These are phyloP conservation scores for Myotis lucifugus DNA, from an alignment of 2,113 vertebrate species.

Conservation along the genomic window DNA sequence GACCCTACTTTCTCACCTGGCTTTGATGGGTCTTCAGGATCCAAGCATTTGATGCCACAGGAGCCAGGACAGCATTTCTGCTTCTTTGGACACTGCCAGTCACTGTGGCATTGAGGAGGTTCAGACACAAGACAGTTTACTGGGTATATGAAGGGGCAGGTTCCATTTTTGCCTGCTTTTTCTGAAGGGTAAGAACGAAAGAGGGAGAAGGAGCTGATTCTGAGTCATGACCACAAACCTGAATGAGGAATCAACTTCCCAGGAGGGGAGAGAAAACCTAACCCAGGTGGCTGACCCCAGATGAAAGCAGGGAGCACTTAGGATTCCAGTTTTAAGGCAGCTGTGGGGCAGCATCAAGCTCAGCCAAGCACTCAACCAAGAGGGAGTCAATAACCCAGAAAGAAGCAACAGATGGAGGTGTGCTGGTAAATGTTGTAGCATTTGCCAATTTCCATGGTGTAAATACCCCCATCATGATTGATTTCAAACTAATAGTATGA, in stretches of 20 bases:
- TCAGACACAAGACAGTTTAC: accelerated
- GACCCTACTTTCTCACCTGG: neutral
- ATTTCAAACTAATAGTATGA: neutral
- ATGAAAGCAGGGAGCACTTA: neutral
- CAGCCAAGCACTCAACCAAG: neutral
- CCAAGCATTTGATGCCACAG: neutral
- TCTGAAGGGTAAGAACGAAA: neutral
- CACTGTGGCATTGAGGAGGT: neutral
- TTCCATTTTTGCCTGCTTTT: neutral
- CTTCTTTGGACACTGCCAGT: neutral
- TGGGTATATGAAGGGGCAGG: accelerated
- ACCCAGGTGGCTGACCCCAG: neutral
- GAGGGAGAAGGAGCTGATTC: neutral
- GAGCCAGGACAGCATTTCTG: neutral
- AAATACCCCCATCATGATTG: neutral
- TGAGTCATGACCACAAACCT: neutral
- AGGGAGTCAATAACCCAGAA: neutral
- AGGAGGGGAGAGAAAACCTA: neutral
- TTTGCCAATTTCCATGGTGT: neutral
- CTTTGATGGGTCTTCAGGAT: neutral
- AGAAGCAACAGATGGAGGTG: neutral
- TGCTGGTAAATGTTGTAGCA: neutral
- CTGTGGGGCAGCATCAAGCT: neutral
- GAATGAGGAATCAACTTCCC: neutral
- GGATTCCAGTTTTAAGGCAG: neutral